phyloP scores from a whole-genome alignment of 2,888 invertebrate species.

The Drosophila suboccidentalis region DNA sequence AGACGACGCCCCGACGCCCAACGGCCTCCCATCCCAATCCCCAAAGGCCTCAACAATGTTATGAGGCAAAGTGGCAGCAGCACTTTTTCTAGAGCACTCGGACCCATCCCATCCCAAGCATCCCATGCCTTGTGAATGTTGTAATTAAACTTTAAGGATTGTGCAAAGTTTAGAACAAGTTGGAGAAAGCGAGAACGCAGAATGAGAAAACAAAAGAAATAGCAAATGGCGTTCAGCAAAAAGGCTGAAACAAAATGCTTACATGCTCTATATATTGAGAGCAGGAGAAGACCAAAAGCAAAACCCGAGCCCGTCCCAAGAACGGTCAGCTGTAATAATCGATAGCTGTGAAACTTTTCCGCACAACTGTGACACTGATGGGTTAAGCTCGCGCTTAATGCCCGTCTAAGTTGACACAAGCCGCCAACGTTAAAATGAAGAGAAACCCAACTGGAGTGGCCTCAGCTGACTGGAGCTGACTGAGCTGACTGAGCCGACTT shows the following conservation, averaged over 20 bases:
- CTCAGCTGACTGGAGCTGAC: slow-evolving; percentile 10
- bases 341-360: slow-evolving; percentile 75
- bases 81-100: slow-evolving; percentile 46
- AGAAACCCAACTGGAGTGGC: slow-evolving; percentile 10
- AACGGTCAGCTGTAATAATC: slow-evolving; percentile 58
- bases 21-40: slow-evolving; percentile 23
- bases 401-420: slow-evolving; percentile 70
- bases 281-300: neutral
- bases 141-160: slow-evolving; percentile 78
- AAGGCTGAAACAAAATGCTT: slow-evolving; percentile 33
- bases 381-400: slow-evolving; percentile 77
- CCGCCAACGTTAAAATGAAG: slow-evolving; percentile 34
- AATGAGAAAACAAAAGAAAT: slow-evolving; percentile 20
- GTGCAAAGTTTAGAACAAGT: slow-evolving; percentile 55
- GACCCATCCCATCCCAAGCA: neutral
- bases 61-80: slow-evolving; percentile 75
- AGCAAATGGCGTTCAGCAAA: slow-evolving; percentile 45
- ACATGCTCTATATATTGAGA: slow-evolving; percentile 2
- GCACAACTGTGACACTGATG: slow-evolving; percentile 72
- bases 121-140: slow-evolving; percentile 21
- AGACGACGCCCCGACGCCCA: slow-evolving; percentile 9
- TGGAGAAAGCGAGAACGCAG: slow-evolving; percentile 9
- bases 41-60: slow-evolving; percentile 57
- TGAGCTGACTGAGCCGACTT: slow-evolving; percentile 11
- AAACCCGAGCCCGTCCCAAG: neutral